Evolutionary conservation across 2,888 invertebrate species (phyloP).

Genomic region (Cerastis leucographa): DNA sequence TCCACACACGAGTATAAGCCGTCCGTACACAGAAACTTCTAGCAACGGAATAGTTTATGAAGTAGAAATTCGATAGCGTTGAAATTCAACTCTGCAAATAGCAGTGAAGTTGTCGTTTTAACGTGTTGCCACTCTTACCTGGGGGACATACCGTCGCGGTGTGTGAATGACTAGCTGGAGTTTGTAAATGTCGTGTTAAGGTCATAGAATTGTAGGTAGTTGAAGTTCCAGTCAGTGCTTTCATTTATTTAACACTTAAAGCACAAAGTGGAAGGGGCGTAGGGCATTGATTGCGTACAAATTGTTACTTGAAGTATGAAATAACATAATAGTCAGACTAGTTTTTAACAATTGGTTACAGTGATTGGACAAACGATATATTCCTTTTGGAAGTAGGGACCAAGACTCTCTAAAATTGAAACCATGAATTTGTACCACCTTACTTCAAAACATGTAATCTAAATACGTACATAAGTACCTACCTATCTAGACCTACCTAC

Average conservation of each 20-base stretch:
- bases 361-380: no score
- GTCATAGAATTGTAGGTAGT: not conserved
- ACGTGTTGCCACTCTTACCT: slow-evolving; percentile 65
- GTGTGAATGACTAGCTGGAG: slow-evolving; percentile 1
- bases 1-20: slow-evolving; percentile 38
- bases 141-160: slow-evolving; percentile 58
- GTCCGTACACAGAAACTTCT: slow-evolving; percentile 39
- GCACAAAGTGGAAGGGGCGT: no score
- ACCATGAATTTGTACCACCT: no score
- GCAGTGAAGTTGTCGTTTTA: slow-evolving; percentile 72
- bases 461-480: not conserved
- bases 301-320: no score
- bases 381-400: no score
- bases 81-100: slow-evolving; percentile 78
- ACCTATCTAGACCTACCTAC: no score
- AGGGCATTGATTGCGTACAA: no score
- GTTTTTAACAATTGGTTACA: no score
- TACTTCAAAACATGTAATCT: not conserved
- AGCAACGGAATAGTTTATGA: slow-evolving; percentile 77
- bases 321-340: no score
- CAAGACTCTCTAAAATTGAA: no score
- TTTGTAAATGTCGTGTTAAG: not conserved
- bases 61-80: slow-evolving; percentile 80
- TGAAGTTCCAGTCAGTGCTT: not conserved
- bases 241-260: not conserved